Percentiles rank a stretch among this genome's conserved stretches.
Evolutionary conservation across 2,888 invertebrate species (phyloP).

Genomic region (Perithous albicinctus): DNA sequence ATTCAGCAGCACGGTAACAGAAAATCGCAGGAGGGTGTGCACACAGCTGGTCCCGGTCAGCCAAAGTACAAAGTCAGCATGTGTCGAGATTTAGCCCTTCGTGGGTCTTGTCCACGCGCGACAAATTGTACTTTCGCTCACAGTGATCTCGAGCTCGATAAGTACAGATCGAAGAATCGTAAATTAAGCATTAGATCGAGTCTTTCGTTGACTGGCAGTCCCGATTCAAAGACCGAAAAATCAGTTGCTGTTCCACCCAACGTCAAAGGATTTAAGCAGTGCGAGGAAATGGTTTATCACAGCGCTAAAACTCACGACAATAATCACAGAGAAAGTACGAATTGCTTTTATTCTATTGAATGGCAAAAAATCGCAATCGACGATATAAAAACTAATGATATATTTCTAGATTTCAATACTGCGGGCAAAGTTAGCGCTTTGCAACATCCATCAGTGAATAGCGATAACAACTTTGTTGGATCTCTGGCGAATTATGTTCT

Average conservation of each 20-base stretch:
- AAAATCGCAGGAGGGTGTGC: slow-evolving; percentile 87
- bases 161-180: slow-evolving; percentile 90
- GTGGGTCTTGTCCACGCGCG: slow-evolving; percentile 94
- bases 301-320: slow-evolving; percentile 77
- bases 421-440: slow-evolving; percentile 74
- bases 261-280: slow-evolving; percentile 81
- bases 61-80: slow-evolving; percentile 95
- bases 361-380: neutral
- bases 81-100: slow-evolving; percentile 93
- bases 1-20: slow-evolving; percentile 91
- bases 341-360: neutral
- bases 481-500: slow-evolving; percentile 79
- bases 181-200: slow-evolving; percentile 85
- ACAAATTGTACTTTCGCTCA: slow-evolving; percentile 96
- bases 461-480: slow-evolving; percentile 80
- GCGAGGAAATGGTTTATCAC: slow-evolving; percentile 82
- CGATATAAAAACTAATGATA: neutral
- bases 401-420: slow-evolving; percentile 75
- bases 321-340: slow-evolving; percentile 80
- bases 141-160: slow-evolving; percentile 95
- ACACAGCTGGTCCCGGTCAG: slow-evolving; percentile 86
- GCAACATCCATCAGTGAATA: slow-evolving; percentile 76
- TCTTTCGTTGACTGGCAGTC: slow-evolving; percentile 73
- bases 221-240: slow-evolving; percentile 79
- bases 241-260: slow-evolving; percentile 72